Evolutionary conservation across 2,888 invertebrate species (phyloP), one percentile per base, ranked within the genome.

Genomic region (Mesorhabditis belari): DNA sequence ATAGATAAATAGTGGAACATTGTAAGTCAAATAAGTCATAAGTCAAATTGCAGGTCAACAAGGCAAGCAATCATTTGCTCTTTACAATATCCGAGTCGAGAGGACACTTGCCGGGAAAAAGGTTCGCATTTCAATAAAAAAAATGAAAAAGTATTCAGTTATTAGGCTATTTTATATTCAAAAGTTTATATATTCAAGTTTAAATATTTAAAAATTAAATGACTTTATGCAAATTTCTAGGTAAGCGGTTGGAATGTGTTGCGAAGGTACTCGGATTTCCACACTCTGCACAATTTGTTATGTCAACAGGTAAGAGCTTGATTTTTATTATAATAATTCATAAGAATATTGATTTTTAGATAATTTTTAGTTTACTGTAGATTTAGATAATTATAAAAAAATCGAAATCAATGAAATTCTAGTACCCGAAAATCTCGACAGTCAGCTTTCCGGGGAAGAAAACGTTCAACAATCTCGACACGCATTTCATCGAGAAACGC

Each of bases 201-300:
- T 35, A 35, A 35, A 35, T 35, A 6, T 17, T 35, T 35, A 35
- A 17, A 35, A 35, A 35, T 17, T 17, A n/a, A 35, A 17, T 17
- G n/a, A 35, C 44, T n/a, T 17, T 35, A 35, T 35, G 12, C 2
- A n/a, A n/a, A n/a, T n/a, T 35, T 35, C 12, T n/a, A 35, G 21
- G 51, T 50, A 1, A 65, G 66, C 58, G 66, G 69, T 17, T 93
- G 92, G 91, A 91, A 92, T 79, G 90, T 93, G 63, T 91, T 92
- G 76, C 85, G 94, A 73, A 84, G 94, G 76, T 95, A 93, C 81
- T 92, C 92, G 23, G 93, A 94, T 83, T 95, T 95, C 83, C 87
- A 92, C 79, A 91, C 92, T 80, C 85, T 95, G 21, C 88, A 92
- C 81, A 87, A 87, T 67, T 87, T 88, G 77, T 86, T 92, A 53